Evolutionary conservation across 30 jellyfish, hydroid and myxozoan genomes (phyloP), one percentile per base, ranked within the genome.

Genomic region (Mastigias papua): DNA sequence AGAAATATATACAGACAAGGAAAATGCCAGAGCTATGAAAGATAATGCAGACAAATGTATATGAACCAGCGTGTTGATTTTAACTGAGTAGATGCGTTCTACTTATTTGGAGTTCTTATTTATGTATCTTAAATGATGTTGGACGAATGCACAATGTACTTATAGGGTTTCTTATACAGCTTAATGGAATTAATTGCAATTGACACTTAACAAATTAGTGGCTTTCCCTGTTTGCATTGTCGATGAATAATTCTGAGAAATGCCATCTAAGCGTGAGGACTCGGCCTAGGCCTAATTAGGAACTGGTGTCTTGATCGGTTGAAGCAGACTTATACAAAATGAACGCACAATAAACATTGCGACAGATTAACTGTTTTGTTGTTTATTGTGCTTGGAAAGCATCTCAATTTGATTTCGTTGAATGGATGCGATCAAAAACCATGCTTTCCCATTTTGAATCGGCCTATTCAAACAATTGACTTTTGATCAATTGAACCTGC

Each of bases 351-450:
- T 6, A 25, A 63, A 25, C 37, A 69, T 7, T 27, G 83, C 35
- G 22, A 16, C 17, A 72, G 68, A 17, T 28, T 35, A 32, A 37
- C 68, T 16, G 19, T 25, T 35, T 22, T 49, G 65, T 72, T 35
- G 83, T 30, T 72, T 63, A 27, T 27, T 72, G 68, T 46, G 83
- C 46, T 34, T 34, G 42, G 37, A 37, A 72, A 33, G 83, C 83
- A 72, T 63, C 19, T 60, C 83, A 72, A 27, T 72, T 25, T 72
- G 65, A 33, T 72, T 35, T 34, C 29, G 17, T 25, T 72, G 83
- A 72, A 72, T 72, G 83, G 83, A 72, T 72, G 83, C 83, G 83
- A 72, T 72, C 83, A 72, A 72, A 72, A 72, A 72, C 83, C 83
- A 72, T 35, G 83, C 83, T 72, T 72, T 23, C 42, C 68, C 46